These are phyloP conservation scores for Magallana ariakensis DNA, from an alignment of 1,140 invertebrate species.

Conservation along the genomic window DNA sequence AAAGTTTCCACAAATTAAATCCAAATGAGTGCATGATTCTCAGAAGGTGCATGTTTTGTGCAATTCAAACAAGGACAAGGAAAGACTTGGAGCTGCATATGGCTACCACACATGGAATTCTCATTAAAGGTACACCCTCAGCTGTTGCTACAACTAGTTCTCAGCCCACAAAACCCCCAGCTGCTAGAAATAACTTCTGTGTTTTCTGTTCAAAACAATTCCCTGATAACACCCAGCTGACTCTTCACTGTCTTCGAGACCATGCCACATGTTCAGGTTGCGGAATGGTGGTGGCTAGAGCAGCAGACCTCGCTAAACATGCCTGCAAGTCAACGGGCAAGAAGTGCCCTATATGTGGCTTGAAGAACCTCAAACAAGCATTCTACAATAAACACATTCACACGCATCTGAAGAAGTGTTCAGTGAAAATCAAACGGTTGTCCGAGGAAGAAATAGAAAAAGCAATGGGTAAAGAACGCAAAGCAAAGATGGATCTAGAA, in stretches of 20 bases:
- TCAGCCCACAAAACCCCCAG: slow-evolving; percentile 43
- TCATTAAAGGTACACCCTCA: slow-evolving; percentile 64
- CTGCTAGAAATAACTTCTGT: slow-evolving; percentile 72
- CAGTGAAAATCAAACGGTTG: slow-evolving; percentile 60
- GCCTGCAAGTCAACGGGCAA: slow-evolving; percentile 66
- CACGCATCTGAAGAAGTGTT: slow-evolving; percentile 70
- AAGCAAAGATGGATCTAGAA: slow-evolving; percentile 44
- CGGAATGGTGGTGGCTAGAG: slow-evolving; percentile 74
- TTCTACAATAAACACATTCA: slow-evolving; percentile 72
- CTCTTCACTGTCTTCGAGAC: slow-evolving; percentile 73
- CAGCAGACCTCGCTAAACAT: slow-evolving; percentile 67
- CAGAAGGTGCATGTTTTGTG: slow-evolving; percentile 74
- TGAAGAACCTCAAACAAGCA: slow-evolving; percentile 69
- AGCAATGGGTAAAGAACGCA: slow-evolving; percentile 46
- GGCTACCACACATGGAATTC: slow-evolving; percentile 69
- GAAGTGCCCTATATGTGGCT: slow-evolving; percentile 68
- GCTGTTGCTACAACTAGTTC: slow-evolving; percentile 9
- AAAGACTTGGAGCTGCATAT: slow-evolving; percentile 71
- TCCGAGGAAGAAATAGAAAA: slow-evolving; percentile 54
- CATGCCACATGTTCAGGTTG: slow-evolving; percentile 75
- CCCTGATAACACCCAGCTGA: slow-evolving; percentile 73
- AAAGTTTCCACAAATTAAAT: slow-evolving; percentile 54
- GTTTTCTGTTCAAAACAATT: slow-evolving; percentile 75
- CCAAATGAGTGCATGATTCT: slow-evolving; percentile 56
- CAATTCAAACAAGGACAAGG: slow-evolving; percentile 62